Base-by-base conservation (phyloP, 1,140 invertebrate genomes). In the Harpegnathos saltator region DNA sequence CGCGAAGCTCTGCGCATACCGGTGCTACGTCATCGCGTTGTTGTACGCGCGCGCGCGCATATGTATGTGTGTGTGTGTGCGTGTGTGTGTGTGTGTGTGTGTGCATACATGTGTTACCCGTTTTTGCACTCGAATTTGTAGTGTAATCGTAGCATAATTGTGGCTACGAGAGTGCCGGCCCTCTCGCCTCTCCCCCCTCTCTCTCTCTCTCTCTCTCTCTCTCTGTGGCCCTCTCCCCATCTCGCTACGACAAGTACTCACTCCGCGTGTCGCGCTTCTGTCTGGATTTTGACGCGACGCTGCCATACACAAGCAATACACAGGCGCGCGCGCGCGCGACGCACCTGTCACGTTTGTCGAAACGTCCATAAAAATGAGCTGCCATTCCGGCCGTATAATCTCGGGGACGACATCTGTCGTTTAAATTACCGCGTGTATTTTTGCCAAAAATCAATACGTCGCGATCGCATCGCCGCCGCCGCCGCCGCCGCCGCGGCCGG, bases 371-470 rank as follows among this genome's bases (percentile, higher is more conserved):
- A 80, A 80, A 80, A 80, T 80, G 75, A 80, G 75, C 75, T 29
- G 75, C 65, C 65, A 71, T 80, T 48, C 52, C 75, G 52, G n/a
- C 24, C 52, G 65, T 71, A 71, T 80, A 80, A 80, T 80, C 75
- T 80, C 65, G 65, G 54, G 22, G 33, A 69, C 65, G 75, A 71
- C 75, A 68, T 15, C 65, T 80, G 52, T 80, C 75, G 75, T 69
- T 80, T 80, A 80, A 80, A 80, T 80, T 80, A 80, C 75, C 75
- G 75, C 75, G 65, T 80, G 54, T 80, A 80, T 80, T 80, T 80
- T 71, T 71, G 65, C 71, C 63, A 80, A 80, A 80, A 80, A 80
- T 80, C 75, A 80, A 80, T 80, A 80, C 75, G 75, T 58, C 63
- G 75, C 62, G 44, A 63, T 65, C 14, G 62, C 33, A 38, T 69